phyloP scores from a whole-genome alignment of 2,797 vertebrate species.

The Pachyuromys duprasi region DNA sequence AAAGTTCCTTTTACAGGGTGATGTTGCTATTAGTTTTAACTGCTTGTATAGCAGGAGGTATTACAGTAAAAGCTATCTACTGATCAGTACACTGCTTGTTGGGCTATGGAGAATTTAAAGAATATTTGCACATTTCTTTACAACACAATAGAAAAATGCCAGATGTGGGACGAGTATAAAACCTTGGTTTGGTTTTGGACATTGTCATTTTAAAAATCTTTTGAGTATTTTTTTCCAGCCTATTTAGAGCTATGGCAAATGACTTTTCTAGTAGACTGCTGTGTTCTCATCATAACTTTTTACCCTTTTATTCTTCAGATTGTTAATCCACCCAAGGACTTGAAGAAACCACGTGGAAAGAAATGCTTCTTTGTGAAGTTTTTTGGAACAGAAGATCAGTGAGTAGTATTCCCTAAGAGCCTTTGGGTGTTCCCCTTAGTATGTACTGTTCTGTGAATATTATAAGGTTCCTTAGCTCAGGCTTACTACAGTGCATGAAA shows the following conservation, averaged over 20 bases:
- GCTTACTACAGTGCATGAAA: neutral
- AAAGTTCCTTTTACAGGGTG: neutral
- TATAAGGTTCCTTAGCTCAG: constrained; percentile 28
- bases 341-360: constrained; percentile 98
- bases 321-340: constrained; percentile 98
- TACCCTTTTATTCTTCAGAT: constrained; percentile 88
- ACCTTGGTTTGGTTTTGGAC: neutral
- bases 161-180: neutral
- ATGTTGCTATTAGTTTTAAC: constrained; percentile 33
- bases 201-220: neutral
- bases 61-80: neutral
- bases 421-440: neutral
- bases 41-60: constrained; percentile 9
- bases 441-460: constrained; percentile 25
- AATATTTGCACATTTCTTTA: neutral
- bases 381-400: constrained; percentile 99
- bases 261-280: neutral
- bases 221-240: neutral
- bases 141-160: neutral
- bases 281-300: constrained; percentile 18
- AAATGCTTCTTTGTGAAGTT: constrained; percentile 99
- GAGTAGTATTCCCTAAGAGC: constrained; percentile 85
- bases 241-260: neutral
- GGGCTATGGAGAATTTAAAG: neutral
- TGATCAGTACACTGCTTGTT: neutral